phyloP scores from a whole-genome alignment of 1,140 invertebrate genomes.

The Pogonomyrmex barbatus region DNA sequence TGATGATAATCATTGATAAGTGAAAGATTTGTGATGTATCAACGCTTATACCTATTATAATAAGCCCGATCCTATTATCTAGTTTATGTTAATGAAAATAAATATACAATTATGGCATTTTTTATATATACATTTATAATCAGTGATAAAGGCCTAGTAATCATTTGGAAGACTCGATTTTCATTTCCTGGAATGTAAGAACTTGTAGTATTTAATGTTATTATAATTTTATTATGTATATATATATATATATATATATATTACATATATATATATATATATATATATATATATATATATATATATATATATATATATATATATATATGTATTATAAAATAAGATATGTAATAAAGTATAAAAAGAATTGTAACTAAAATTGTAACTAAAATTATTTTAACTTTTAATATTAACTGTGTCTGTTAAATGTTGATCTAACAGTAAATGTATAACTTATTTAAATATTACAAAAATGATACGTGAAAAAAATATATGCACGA shows the following conservation, averaged over 20 bases:
- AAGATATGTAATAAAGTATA: no score
- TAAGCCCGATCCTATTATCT: slow-evolving; percentile 17
- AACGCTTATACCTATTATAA: neutral
- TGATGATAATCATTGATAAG: slow-evolving; percentile 10
- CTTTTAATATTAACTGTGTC: neutral
- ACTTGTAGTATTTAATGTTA: neutral
- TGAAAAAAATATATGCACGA: neutral
- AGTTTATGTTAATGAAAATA: slow-evolving; percentile 10
- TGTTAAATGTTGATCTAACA: neutral
- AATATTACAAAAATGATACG: neutral
- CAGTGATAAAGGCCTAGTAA: slow-evolving; percentile 28
- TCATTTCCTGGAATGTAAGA: neutral
- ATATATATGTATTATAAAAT: no score
- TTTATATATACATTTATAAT: slow-evolving; percentile 45
- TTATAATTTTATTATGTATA: neutral
- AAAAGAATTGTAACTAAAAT: neutral
- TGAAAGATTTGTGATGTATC: slow-evolving; percentile 38
- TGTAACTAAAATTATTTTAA: slow-evolving; percentile 37
- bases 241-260: no score
- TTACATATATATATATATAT: no score
- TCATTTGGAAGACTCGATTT: neutral
- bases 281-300: no score
- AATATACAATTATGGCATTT: neutral
- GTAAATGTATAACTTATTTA: slow-evolving; percentile 3
- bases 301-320: no score